These are phyloP conservation scores for Brassicogethes aeneus DNA, from an alignment of 2,888 invertebrate genomes.

Conservation along the genomic window DNA sequence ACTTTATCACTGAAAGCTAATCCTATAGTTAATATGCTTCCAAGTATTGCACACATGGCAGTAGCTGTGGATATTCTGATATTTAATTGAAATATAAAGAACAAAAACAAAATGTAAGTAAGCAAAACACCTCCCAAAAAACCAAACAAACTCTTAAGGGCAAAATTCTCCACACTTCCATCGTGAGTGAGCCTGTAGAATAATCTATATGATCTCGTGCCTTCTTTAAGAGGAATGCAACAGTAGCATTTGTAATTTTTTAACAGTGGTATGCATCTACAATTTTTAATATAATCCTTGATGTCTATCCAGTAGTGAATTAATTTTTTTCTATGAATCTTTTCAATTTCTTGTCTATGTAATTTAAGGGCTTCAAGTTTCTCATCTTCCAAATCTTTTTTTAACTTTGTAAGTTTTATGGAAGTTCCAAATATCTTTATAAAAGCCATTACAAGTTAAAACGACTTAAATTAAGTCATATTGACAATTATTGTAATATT, in stretches of 20 bases:
- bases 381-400: slow-evolving; percentile 46
- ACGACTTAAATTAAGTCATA: no score
- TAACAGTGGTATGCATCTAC: no score
- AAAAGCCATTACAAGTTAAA: slow-evolving; percentile 47
- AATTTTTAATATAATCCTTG: not conserved
- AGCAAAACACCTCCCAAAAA: slow-evolving; percentile 55
- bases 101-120: slow-evolving; percentile 58
- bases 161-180: slow-evolving; percentile 51
- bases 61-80: slow-evolving; percentile 52
- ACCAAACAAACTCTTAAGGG: slow-evolving; percentile 55
- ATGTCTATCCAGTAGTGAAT: not conserved
- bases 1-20: slow-evolving; percentile 54
- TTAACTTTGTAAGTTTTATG: slow-evolving; percentile 43
- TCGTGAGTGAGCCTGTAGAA: slow-evolving; percentile 41
- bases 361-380: slow-evolving; percentile 46
- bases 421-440: slow-evolving; percentile 50
- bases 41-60: slow-evolving; percentile 52
- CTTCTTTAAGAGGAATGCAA: no score
- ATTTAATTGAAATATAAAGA: slow-evolving; percentile 57
- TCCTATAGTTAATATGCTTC: slow-evolving; percentile 54
- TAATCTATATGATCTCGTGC: slow-evolving; percentile 33
- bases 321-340: not conserved
- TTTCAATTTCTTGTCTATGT: slow-evolving; percentile 10
- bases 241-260: no score
- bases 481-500: no score